Percentiles rank a stretch among this genome's conserved stretches.
Conservation (phyloP, 1,140 invertebrate genomes). For the Ridgeia piscesae region DNA sequence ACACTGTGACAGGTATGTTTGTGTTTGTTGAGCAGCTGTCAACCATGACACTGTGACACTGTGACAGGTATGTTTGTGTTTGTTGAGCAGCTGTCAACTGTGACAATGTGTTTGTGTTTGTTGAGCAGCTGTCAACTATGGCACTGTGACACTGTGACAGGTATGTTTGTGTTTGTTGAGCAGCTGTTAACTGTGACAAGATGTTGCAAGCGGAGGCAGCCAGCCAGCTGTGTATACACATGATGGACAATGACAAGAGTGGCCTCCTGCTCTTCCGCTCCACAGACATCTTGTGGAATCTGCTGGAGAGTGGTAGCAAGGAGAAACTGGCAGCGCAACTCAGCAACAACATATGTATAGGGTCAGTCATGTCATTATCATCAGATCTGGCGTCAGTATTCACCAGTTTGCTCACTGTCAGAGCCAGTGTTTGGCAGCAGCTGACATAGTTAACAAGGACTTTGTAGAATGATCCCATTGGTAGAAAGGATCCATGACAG, state of each 20-base stretch:
- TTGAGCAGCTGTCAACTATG: background rate
- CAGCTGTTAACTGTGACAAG: constrained; percentile 50
- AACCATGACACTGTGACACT: background rate
- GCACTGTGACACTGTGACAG: no score
- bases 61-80: background rate
- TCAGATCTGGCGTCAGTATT: no score
- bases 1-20: background rate
- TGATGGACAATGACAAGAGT: constrained; percentile 50
- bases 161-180: constrained; percentile 12
- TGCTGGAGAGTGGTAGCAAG: constrained; percentile 51
- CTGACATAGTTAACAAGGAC: no score
- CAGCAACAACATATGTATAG: constrained; percentile 49
- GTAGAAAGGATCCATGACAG: background rate
- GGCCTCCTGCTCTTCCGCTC: constrained; percentile 55
- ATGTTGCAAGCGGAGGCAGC: constrained; percentile 52
- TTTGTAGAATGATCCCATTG: no score
- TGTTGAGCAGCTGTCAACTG: background rate
- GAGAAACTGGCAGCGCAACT: constrained; percentile 47
- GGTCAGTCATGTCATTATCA: constrained; percentile 34
- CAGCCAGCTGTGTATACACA: constrained; percentile 43
- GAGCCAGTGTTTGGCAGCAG: no score
- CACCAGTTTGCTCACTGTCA: no score
- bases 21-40: background rate
- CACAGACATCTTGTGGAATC: constrained; percentile 56
- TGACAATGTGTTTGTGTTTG: background rate